Base-by-base conservation (phyloP, 2,113 vertebrate species). In the Dicrurus megarhynchus region DNA sequence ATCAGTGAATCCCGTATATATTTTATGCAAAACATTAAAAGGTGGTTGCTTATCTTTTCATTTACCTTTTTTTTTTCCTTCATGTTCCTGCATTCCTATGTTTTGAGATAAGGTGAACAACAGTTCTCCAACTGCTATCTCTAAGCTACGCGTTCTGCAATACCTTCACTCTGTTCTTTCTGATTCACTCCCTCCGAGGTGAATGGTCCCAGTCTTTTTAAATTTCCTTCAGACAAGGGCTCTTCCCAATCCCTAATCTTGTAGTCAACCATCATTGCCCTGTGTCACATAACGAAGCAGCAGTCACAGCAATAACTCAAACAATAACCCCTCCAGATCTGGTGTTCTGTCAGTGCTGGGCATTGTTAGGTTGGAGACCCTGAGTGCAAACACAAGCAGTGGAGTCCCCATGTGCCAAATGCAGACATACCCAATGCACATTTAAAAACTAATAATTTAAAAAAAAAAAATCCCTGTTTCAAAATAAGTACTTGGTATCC, bases 91-190 rank as follows among this genome's bases (percentile, higher is more conserved):
- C 52, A n/a, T 87, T 86, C 84, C 30, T 81, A 11, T 22, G 19
- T 63, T 91, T 65, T 67, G 60, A 96, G 93, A 90, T 84, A 92
- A 95, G 64, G 68, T 47, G 68, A 95, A 90, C 80, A 84, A 83
- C 95, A 92, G 85, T 92, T 86, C 46, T 92, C 52, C 71, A 50
- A 3, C 47, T 68, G 73, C 65, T 87, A 61, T 79, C 89, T 79
- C 77, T 57, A 56, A 73, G 77, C 77, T 56, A 47, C 64, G 73
- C n/a, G 53, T 91, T 90, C 68, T 87, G 60, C 37, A 84, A 41
- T 87, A 77, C 68, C 88, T 87, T 90, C 44, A 20, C 75, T 63
- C 39, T n/a, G 35, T 47, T 44, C 60, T 81, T 80, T 61, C 49
- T 63, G 28, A 65, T 92, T 95, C 39, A 15, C 12, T 71, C 57